Evolutionary conservation across 1,140 invertebrate genomes (phyloP), one percentile per base, ranked within the genome.

Genomic region (Zaprionus africanus): DNA sequence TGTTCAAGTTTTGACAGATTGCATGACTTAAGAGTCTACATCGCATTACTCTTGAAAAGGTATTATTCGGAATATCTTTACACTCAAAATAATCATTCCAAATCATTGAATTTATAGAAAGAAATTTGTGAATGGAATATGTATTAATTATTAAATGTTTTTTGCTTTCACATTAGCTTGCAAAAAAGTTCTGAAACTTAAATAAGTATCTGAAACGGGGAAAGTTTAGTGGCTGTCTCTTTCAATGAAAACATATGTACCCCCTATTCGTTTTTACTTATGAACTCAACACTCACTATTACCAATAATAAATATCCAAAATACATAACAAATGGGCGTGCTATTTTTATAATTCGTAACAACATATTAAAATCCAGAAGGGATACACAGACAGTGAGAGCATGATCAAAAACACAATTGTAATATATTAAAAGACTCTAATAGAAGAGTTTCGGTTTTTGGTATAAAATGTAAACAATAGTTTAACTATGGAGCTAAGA

Each of bases 1-100:
- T 56, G 97, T 99, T 24, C 97, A 97, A 93, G 94, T 95, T 17
- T 93, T 97, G 51, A 97, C 97, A 15, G 96, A 95, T 81, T 95
- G 96, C 38, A 97, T 97, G 84, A 82, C 81, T 4, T 83, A 78
- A 26, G 71, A 91, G 41, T 43, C 41, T 46, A 9, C n/a, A 2
- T 24, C 4, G 7, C 17, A 51, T 12, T 51, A 24, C 1, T 13
- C 12, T 2, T 51, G 5, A 7, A 11, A 41, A 46, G n/a, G 41
- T 24, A 51, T 51, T 51, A 13, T 51, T 51, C 19, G 3, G 4
- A 24, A 24, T 12, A 13, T 22, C 11, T 13, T 24, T 24, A 51
- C 11, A 12, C 46, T 49, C 46, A 49, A 11, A 19, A 24, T 54
- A 24, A 28, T 13, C 22, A 26, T 56, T 46, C 41, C n/a, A 46